Conservation (phyloP, 2,888 invertebrate genomes). For the Dione juno region DNA sequence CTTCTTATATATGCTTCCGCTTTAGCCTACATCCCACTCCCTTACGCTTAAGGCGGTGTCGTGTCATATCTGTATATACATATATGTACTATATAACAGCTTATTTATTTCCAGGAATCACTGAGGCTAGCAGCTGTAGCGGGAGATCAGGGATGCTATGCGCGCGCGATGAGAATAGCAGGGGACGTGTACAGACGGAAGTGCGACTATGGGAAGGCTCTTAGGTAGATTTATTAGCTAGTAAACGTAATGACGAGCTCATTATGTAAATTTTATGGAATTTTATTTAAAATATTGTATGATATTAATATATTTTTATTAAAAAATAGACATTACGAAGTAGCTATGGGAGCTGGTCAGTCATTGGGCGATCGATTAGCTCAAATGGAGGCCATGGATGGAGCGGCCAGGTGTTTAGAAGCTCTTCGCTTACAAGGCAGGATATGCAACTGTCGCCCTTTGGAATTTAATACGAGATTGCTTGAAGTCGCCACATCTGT, state of each 20-base stretch:
- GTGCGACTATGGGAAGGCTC: slow-evolving; percentile 88
- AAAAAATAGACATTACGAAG: slow-evolving; percentile 88
- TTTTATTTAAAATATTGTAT: too few species aligned
- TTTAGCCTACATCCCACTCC: too few species aligned
- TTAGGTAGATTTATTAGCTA: slow-evolving; percentile 60
- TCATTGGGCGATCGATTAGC: slow-evolving; percentile 92
- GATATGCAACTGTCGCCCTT: slow-evolving; percentile 93
- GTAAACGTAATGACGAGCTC: too few species aligned
- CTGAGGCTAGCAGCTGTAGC: slow-evolving; percentile 90
- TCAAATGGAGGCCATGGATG: slow-evolving; percentile 96
- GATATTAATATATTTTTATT: background rate
- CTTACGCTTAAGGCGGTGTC: too few species aligned
- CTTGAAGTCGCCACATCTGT: slow-evolving; percentile 93
- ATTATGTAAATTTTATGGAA: too few species aligned
- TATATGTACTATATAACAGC: background rate
- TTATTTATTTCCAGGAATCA: slow-evolving; percentile 85
- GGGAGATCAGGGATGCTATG: slow-evolving; percentile 93
- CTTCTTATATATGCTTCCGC: too few species aligned
- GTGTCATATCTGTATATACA: too few species aligned
- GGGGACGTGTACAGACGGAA: slow-evolving; percentile 93
- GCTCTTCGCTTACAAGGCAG: slow-evolving; percentile 90
- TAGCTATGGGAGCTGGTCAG: slow-evolving; percentile 92
- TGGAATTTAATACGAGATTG: slow-evolving; percentile 92
- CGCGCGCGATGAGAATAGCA: slow-evolving; percentile 91
- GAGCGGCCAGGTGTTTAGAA: slow-evolving; percentile 91